Evolutionary conservation across 2,797 vertebrate species (phyloP).

Genomic region (Poecilia picta): DNA sequence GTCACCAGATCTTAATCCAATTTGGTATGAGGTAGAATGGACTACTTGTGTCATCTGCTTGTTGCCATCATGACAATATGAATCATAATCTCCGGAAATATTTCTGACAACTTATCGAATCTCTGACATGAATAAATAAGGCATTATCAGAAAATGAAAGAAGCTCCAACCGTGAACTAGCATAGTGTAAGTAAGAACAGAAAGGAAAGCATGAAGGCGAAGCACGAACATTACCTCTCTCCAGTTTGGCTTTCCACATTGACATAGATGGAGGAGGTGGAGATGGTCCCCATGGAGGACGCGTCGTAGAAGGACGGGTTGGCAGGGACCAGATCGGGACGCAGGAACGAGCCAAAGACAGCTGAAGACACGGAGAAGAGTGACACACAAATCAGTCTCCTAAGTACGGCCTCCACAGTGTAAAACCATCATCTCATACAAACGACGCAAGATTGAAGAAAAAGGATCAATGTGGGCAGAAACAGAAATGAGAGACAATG

Average conservation of each 20-base stretch:
- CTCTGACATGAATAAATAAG: neutral
- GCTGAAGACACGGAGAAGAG: slow-evolving; percentile 45
- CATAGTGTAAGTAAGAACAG: neutral
- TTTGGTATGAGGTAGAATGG: neutral
- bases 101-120: neutral
- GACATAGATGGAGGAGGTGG: slow-evolving; percentile 76
- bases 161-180: neutral
- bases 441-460: neutral
- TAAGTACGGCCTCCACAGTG: neutral
- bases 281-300: slow-evolving; percentile 81
- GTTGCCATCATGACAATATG: neutral
- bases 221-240: slow-evolving; percentile 56
- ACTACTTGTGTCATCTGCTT: neutral
- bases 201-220: neutral
- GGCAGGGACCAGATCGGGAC: slow-evolving; percentile 74
- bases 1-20: neutral
- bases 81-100: neutral
- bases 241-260: slow-evolving; percentile 72
- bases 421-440: neutral
- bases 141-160: neutral
- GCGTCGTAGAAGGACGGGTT: slow-evolving; percentile 72
- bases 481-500: neutral
- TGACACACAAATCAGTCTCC: neutral
- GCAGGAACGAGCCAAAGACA: slow-evolving; percentile 73
- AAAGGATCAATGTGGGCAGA: neutral